These are phyloP conservation scores for Papilio dardanus DNA, from an alignment of 1,140 invertebrate species.

Conservation along the genomic window DNA sequence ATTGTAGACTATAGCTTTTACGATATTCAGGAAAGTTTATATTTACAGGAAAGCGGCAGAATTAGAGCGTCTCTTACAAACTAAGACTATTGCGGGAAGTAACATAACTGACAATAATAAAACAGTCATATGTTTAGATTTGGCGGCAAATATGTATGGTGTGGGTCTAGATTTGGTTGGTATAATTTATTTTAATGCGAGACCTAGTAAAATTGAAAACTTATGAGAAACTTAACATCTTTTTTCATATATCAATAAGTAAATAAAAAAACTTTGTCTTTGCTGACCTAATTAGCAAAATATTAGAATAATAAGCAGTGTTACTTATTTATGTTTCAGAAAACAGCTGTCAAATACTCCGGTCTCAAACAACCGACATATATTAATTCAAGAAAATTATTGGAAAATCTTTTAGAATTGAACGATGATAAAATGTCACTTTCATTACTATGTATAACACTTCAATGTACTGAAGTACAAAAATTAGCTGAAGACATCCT, in stretches of 20 bases:
- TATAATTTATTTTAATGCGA: conserved; percentile 26
- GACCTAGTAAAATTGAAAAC: background rate
- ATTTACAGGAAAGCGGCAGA: conserved; percentile 72
- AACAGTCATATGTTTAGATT: conserved; percentile 68
- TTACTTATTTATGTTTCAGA: conserved; percentile 57
- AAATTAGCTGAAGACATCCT: conserved; percentile 63
- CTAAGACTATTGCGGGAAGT: conserved; percentile 59
- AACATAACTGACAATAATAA: conserved; percentile 71
- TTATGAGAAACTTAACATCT: too few relatives aligned
- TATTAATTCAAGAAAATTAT: conserved; percentile 58
- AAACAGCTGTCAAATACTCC: conserved; percentile 70
- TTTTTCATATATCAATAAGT: too few relatives aligned
- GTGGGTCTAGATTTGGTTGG: conserved; percentile 64
- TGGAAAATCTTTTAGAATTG: conserved; percentile 70
- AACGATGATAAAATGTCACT: conserved; percentile 59
- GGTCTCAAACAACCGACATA: conserved; percentile 66
- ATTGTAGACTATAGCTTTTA: background rate
- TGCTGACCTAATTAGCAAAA: background rate
- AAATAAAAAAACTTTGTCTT: background rate
- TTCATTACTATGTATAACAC: conserved; percentile 53
- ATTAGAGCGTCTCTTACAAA: conserved; percentile 68
- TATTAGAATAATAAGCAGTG: background rate
- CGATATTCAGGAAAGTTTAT: background rate
- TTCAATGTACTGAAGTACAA: conserved; percentile 63
- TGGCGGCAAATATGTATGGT: conserved; percentile 58